Evolutionary conservation across 2,113 vertebrate genomes (phyloP), one percentile per base, ranked within the genome.

Genomic region (Sprattus sprattus): DNA sequence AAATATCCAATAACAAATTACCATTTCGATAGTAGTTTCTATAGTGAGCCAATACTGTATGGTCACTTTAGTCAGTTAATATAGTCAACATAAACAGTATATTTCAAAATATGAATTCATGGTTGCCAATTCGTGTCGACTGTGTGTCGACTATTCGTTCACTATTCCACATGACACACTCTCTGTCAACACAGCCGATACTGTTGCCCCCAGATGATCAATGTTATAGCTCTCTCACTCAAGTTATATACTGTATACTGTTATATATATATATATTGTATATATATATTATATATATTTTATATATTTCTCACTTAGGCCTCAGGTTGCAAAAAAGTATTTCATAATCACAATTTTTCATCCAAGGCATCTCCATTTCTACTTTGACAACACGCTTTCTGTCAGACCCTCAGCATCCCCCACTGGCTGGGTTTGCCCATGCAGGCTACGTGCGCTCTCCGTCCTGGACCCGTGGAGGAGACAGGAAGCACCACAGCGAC

Each of bases 391-490:
- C 5, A n/a, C 4, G 7, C 9, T 25, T 44, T 64, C 11, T 50
- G 32, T 0, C 91, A 99, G 98, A 96, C 91, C 95, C 96, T 83
- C 96, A 97, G 83, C 95, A 96, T 32, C 95, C 95, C 32, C 87
- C 94, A 0, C 87, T 94, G 81, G 92, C 93, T 44, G 91, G 93
- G 57, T 89, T 90, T 39, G 92, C 96, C 1, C 92, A 95, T 86
- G 93, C 96, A 0, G 94, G 97, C 9, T 98, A 97, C 92, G 96
- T 98, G 89, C 97, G 97, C 83, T 99, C 98, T 0, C 98, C 97
- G 0, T 98, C 98, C 60, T 99, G 98, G 98, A 98, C 96, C 0
- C 94, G 96, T 16, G 93, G 95, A 0, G 95, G 94, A 0, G 97
- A 98, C 71, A 95, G 97, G 90, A 97, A 97, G 89, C 95, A 96